These are phyloP conservation scores for Nomada lathburiana DNA, from an alignment of 2,888 invertebrate genomes.

Conservation along the genomic window DNA sequence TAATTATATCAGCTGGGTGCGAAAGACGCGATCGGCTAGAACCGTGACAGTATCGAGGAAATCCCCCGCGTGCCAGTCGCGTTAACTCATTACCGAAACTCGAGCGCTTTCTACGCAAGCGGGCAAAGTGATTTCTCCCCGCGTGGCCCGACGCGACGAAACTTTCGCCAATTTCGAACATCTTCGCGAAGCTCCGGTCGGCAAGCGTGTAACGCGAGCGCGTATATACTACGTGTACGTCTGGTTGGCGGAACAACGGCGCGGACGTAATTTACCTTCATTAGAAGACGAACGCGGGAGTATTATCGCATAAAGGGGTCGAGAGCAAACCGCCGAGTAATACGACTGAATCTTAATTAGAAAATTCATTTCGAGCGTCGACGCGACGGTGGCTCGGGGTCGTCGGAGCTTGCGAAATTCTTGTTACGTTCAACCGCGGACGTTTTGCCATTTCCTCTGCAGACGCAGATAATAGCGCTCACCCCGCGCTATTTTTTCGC, in stretches of 20 bases:
- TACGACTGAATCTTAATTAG: constrained; percentile 75
- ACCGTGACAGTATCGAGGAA: background rate
- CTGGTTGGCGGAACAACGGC: background rate
- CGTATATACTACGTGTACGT: background rate
- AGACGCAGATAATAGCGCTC: background rate
- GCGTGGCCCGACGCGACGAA: background rate
- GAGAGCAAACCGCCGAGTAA: constrained; percentile 62
- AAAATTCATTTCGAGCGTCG: constrained; percentile 73
- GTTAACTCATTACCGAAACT: background rate
- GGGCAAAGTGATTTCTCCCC: background rate
- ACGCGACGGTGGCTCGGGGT: constrained; percentile 29
- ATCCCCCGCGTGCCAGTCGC: too few species aligned
- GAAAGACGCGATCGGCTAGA: background rate
- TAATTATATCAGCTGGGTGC: background rate
- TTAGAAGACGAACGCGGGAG: constrained; percentile 60
- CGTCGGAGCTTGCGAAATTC: constrained; percentile 68
- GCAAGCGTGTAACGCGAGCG: background rate
- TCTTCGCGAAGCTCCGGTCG: background rate
- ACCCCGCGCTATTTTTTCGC: background rate
- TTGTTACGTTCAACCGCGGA: constrained; percentile 46
- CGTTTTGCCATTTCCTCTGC: constrained; percentile 14
- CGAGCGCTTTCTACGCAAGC: background rate
- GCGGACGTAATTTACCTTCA: constrained; percentile 61
- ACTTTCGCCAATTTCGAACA: background rate
- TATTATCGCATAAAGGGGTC: constrained; percentile 69